Percentiles rank a stretch among this genome's conserved stretches.
Conservation (phyloP, 2,113 vertebrate genomes). For the Nannobrachium achirus region DNA sequence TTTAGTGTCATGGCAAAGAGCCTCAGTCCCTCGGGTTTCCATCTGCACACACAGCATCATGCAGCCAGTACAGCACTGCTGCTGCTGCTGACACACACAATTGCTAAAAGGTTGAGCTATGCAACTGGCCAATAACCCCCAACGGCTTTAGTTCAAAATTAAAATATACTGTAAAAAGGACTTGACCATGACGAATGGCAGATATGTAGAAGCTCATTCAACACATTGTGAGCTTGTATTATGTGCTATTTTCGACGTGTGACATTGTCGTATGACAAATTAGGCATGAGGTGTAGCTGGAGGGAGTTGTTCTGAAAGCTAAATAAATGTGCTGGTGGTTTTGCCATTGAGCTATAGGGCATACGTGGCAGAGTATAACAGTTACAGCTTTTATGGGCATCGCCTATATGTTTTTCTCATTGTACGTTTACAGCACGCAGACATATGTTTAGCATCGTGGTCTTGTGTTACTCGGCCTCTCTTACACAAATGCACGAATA, state of each 20-base stretch:
- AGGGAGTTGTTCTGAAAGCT: conserved; percentile 22
- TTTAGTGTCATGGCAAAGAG: conserved; percentile 45
- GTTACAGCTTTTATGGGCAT: no score
- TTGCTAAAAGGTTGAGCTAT: conserved; percentile 49
- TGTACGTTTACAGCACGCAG: neutral
- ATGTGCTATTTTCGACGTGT: no score
- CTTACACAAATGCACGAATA: conserved; percentile 9
- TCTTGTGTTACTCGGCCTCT: conserved; percentile 11
- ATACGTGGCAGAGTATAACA: no score
- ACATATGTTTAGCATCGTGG: conserved; percentile 17
- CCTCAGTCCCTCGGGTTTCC: conserved; percentile 45
- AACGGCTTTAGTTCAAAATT: conserved; percentile 27
- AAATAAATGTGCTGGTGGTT: neutral
- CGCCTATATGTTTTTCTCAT: conserved; percentile 3
- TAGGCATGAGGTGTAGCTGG: neutral
- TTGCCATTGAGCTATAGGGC: no score
- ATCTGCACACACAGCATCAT: conserved; percentile 62
- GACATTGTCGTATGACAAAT: no score
- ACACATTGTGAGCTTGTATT: no score
- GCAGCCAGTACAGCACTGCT: conserved; percentile 10
- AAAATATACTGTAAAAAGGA: conserved; percentile 34
- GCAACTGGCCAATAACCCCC: conserved; percentile 40
- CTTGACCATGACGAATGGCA: no score
- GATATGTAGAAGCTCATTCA: no score
- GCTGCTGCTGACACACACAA: conserved; percentile 64